These are phyloP conservation scores for Ictidomys tridecemlineatus DNA, from an alignment of 2,113 vertebrate species.

Conservation along the genomic window DNA sequence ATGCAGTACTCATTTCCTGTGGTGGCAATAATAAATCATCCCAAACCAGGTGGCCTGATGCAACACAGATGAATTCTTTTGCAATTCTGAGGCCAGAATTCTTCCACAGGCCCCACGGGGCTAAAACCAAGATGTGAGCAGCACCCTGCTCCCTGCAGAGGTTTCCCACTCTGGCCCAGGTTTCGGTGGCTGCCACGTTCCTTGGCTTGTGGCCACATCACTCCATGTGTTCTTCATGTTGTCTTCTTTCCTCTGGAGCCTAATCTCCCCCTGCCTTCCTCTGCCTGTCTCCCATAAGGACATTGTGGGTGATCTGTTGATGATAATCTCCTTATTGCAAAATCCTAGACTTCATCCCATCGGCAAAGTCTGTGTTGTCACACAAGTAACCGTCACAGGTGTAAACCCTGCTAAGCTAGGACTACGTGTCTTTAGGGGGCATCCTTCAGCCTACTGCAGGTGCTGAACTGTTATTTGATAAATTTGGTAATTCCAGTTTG, in stretches of 20 bases:
- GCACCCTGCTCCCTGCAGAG: no score
- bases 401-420: not conserved
- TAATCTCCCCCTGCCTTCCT: not conserved
- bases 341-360: not conserved
- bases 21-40: no score
- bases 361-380: not conserved
- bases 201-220: no score
- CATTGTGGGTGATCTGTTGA: not conserved
- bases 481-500: not conserved
- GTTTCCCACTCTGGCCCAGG: no score
- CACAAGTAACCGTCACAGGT: not conserved
- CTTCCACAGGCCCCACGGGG: no score
- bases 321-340: not conserved
- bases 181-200: no score
- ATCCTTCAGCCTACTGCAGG: not conserved
- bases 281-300: not conserved
- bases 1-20: no score
- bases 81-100: no score
- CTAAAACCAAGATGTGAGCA: no score
- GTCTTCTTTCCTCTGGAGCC: not conserved
- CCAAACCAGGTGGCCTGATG: no score
- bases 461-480: not conserved
- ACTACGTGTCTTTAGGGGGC: not conserved
- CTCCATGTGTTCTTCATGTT: not conserved
- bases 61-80: no score